phyloP scores from a whole-genome alignment of 1,140 invertebrate genomes.

The Monochamus saltuarius region DNA sequence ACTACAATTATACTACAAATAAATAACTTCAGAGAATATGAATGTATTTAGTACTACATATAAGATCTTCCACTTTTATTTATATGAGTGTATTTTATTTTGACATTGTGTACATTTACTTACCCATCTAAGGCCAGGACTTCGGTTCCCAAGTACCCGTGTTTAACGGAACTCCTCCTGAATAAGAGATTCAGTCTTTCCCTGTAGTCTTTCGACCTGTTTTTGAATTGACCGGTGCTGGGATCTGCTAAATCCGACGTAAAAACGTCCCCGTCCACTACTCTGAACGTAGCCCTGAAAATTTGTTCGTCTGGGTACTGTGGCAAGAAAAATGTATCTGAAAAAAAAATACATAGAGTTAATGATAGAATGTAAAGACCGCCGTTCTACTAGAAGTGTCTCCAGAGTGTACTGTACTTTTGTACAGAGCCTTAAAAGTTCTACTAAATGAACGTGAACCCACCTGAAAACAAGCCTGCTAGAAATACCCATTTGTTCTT shows the following conservation, averaged over 20 bases:
- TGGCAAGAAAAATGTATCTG: conserved; percentile 79
- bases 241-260: conserved; percentile 65
- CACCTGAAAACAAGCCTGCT: too few species aligned
- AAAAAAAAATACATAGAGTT: conserved; percentile 42
- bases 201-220: conserved; percentile 69
- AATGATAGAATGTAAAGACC: background rate
- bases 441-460: too few species aligned
- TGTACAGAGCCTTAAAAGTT: too few species aligned
- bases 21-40: too few species aligned
- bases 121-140: conserved; percentile 80
- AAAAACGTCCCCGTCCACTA: conserved; percentile 67
- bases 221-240: conserved; percentile 64
- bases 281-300: conserved; percentile 75
- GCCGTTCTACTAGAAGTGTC: background rate
- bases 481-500: too few species aligned
- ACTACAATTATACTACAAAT: too few species aligned
- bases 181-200: conserved; percentile 75
- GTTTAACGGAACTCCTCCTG: conserved; percentile 66
- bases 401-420: too few species aligned
- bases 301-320: conserved; percentile 74
- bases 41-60: too few species aligned
- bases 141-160: conserved; percentile 69
- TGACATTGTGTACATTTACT: too few species aligned
- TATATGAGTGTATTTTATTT: too few species aligned
- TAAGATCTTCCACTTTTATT: too few species aligned